Conservation (phyloP, 1,140 invertebrate species). For the Phymorhynchus buccinoides region DNA sequence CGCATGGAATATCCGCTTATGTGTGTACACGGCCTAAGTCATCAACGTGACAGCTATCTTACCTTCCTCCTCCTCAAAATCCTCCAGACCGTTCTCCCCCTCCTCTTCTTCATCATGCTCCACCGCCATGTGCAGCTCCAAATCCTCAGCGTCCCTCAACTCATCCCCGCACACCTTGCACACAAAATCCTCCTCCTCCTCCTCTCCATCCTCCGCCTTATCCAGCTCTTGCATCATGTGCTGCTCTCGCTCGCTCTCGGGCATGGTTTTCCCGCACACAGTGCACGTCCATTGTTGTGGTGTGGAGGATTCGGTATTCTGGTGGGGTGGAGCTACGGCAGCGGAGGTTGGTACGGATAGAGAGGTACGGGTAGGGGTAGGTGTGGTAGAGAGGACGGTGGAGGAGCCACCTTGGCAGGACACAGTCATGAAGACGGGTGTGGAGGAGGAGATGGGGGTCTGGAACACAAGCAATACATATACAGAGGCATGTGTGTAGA, state of each 20-base stretch:
- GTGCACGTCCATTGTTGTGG: conserved; percentile 32
- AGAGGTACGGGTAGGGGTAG: background rate
- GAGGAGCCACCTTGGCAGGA: background rate
- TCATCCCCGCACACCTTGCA: conserved; percentile 31
- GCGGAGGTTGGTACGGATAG: no score
- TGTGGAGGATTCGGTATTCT: background rate
- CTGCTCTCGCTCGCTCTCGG: conserved; percentile 1
- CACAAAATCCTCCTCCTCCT: conserved; percentile 31
- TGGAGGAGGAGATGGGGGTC: background rate
- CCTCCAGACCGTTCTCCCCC: background rate
- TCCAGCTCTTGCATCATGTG: conserved; percentile 26
- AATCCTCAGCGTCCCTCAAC: conserved; percentile 26
- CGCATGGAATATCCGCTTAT: no score
- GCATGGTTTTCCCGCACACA: conserved; percentile 28
- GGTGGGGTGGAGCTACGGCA: background rate
- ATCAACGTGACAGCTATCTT: background rate
- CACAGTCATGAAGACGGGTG: background rate
- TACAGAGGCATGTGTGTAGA: no score
- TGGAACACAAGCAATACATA: no score
- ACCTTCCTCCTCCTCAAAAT: conserved; percentile 30
- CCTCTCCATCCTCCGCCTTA: conserved; percentile 19
- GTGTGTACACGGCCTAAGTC: no score
- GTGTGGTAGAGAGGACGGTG: background rate
- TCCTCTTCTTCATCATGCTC: conserved; percentile 34
- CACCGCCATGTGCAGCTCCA: conserved; percentile 37